phyloP scores from a whole-genome alignment of 2,888 invertebrate species.

The Pammene fasciana region DNA sequence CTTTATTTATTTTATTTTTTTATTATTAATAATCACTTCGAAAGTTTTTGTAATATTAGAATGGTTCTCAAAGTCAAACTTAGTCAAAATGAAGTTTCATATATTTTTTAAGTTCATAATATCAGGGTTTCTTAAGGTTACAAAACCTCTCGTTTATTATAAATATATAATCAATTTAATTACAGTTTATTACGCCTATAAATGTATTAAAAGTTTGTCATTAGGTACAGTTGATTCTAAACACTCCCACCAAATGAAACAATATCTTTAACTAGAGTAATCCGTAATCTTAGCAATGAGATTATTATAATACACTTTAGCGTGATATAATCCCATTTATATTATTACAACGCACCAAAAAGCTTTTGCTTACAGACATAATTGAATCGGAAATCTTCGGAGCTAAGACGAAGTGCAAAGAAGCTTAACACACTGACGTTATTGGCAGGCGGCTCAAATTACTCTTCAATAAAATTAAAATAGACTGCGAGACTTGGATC shows the following conservation, averaged over 20 bases:
- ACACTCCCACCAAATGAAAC: no score
- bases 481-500: constrained; percentile 19
- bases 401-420: constrained; percentile 16
- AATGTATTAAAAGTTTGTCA: no score
- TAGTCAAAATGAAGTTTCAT: no score
- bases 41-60: no score
- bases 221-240: no score
- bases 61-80: neutral
- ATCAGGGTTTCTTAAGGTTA: no score
- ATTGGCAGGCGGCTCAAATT: constrained; percentile 26
- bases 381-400: constrained; percentile 12
- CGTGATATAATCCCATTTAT: neutral
- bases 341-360: neutral
- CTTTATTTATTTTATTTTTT: no score
- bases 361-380: constrained; percentile 1
- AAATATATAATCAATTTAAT: no score
- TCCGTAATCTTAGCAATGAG: neutral
- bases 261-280: neutral
- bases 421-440: constrained; percentile 22
- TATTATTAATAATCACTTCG: no score
- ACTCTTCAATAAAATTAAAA: constrained; percentile 40
- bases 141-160: no score
- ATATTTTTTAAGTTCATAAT: no score
- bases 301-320: neutral
- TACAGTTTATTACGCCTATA: no score